Evolutionary conservation across 2,797 vertebrate species (phyloP), one percentile per base, ranked within the genome.

Genomic region (Philypnodon macrostomus): DNA sequence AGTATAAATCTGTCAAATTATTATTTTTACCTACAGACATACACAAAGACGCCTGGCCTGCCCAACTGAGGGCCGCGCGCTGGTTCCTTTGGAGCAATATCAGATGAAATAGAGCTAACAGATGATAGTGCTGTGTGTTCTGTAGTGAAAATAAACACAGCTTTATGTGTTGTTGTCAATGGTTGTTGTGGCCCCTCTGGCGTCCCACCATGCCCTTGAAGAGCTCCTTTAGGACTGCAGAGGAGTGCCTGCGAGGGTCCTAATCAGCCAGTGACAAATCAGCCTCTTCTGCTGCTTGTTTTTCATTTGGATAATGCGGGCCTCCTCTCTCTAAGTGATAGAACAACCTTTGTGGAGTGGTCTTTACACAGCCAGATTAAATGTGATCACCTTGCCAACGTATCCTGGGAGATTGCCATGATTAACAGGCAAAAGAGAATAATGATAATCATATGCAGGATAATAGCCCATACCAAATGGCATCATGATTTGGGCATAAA

Each of bases 291-390:
- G 41, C 50, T 7, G 67, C 81, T 79, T 84, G 76, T 83, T 88
- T 87, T 83, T 87, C 81, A 85, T 88, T 83, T 80, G 72, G 79
- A 74, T 85, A 86, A 86, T 86, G 81, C 75, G 75, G 55, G 49
- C 18, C 65, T 70, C 73, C 75, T 59, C 73, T 73, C 67, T 60
- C 73, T 71, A 75, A 80, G 81, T 83, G 81, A 86, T 84, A 79
- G 81, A 81, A 84, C 75, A 79, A 78, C 71, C 81, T 77, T 58
- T 58, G 60, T 59, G 55, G 54, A 79, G 60, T 70, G 61, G 67
- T 76, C 77, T 80, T 77, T 79, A 73, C 64, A 67, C 58, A 58
- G 66, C 50, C 60, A 83, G 79, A 87, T 86, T 85, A 81, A 86
- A 85, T 84, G 77, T 75, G 73, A 84, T 83, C 80, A 85, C 81